These are phyloP conservation scores for Thalassoma bifasciatum DNA, from an alignment of 2,113 vertebrate genomes.

Conservation along the genomic window DNA sequence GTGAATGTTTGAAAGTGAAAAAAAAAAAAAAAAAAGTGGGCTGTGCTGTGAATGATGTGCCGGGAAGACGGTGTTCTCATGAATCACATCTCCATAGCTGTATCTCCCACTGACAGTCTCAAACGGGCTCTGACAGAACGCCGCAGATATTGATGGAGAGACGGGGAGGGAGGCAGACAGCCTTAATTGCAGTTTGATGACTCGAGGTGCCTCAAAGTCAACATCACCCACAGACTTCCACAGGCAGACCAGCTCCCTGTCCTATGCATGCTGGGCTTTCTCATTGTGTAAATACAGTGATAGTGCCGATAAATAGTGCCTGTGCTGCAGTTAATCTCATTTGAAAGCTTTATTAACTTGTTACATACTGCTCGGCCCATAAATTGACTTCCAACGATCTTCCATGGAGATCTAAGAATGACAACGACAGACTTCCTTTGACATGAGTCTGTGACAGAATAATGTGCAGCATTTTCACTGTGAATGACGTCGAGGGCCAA, in stretches of 20 bases:
- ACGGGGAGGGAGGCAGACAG: slow-evolving; percentile 36
- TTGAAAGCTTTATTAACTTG: slow-evolving; percentile 70
- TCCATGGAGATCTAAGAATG: slow-evolving; percentile 37
- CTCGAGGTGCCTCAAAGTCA: slow-evolving; percentile 63
- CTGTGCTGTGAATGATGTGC: slow-evolving; percentile 48
- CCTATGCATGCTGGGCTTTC: slow-evolving; percentile 16
- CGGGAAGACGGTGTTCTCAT: slow-evolving; percentile 57
- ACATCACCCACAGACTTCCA: slow-evolving; percentile 56
- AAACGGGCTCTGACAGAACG: slow-evolving; percentile 66
- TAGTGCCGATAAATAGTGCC: slow-evolving; percentile 68
- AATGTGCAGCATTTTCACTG: not conserved
- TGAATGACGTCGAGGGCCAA: not conserved
- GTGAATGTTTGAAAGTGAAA: slow-evolving; percentile 57
- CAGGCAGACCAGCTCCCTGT: slow-evolving; percentile 44
- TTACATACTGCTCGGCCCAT: slow-evolving; percentile 47
- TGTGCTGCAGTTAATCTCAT: slow-evolving; percentile 63
- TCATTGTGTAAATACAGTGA: slow-evolving; percentile 59
- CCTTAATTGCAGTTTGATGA: slow-evolving; percentile 77
- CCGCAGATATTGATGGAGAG: slow-evolving; percentile 68
- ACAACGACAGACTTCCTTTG: slow-evolving; percentile 28
- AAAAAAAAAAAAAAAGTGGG: slow-evolving; percentile 30
- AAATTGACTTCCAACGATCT: slow-evolving; percentile 62
- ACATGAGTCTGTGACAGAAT: not conserved
- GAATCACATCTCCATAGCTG: slow-evolving; percentile 75
- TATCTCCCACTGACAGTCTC: slow-evolving; percentile 66